Evolutionary conservation across 2,113 vertebrate species (phyloP).

Genomic region (Brachypodius melanocephalos): DNA sequence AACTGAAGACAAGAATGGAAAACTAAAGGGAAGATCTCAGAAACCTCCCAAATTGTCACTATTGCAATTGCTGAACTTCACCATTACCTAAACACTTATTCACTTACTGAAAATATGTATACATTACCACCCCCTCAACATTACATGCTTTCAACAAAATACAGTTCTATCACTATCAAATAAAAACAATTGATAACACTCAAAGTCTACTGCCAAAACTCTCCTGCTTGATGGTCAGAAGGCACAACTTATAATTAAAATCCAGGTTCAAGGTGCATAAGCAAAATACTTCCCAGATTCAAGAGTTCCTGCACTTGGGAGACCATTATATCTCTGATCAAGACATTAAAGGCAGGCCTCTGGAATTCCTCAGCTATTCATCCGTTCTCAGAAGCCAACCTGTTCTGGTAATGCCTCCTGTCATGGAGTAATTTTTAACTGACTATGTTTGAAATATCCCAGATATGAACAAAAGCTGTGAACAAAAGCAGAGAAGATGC

Average conservation of each 20-base stretch:
- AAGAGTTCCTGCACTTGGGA: neutral
- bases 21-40: neutral
- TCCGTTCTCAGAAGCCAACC: neutral
- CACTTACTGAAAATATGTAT: neutral
- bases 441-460: neutral
- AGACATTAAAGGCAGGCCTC: neutral
- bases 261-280: neutral
- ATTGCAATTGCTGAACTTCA: neutral
- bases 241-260: neutral
- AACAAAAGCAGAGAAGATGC: neutral
- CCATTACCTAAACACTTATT: neutral
- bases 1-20: neutral
- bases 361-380: neutral
- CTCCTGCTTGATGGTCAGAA: neutral
- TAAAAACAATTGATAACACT: conserved; percentile 38
- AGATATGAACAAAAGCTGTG: neutral
- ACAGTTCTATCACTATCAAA: neutral
- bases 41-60: neutral
- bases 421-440: neutral
- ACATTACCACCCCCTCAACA: neutral
- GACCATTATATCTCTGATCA: neutral
- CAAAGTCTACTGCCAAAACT: neutral
- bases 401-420: neutral
- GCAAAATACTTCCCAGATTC: neutral
- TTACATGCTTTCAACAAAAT: neutral